phyloP scores from a whole-genome alignment of 2,888 invertebrate species.

The Synanthedon vespiformis region DNA sequence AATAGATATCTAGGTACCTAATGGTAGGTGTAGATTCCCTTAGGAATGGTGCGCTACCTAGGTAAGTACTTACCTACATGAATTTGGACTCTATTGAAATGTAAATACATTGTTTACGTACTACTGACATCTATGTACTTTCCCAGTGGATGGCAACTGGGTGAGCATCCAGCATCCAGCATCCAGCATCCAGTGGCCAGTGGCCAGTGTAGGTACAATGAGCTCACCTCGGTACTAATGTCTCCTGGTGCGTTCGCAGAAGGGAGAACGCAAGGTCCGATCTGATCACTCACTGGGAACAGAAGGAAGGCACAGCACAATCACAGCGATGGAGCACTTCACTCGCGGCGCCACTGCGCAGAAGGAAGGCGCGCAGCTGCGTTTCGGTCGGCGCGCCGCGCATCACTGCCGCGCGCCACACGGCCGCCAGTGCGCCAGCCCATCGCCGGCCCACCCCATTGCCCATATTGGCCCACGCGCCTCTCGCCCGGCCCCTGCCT shows the following conservation, averaged over 20 bases:
- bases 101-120: background rate
- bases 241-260: too few species aligned
- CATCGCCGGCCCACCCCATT: slow-evolving; percentile 8
- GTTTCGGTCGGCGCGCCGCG: slow-evolving; percentile 31
- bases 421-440: slow-evolving; percentile 5
- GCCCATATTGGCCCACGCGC: background rate
- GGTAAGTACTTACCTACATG: too few species aligned
- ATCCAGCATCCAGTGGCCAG: too few species aligned
- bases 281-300: too few species aligned
- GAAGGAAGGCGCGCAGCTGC: slow-evolving; percentile 11
- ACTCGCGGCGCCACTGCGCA: slow-evolving; percentile 3
- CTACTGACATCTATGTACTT: background rate
- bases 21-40: too few species aligned
- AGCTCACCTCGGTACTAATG: background rate
- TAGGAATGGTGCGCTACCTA: too few species aligned
- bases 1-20: too few species aligned
- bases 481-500: background rate
- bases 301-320: slow-evolving; percentile 2
- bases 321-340: slow-evolving; percentile 12
- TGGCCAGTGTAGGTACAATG: background rate
- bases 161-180: background rate
- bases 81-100: too few species aligned
- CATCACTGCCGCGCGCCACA: slow-evolving; percentile 23
- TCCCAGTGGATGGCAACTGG: background rate
- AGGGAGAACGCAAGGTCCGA: too few species aligned